These are phyloP conservation scores for Pavo muticus DNA, from an alignment of 2,113 vertebrate genomes.

Conservation along the genomic window DNA sequence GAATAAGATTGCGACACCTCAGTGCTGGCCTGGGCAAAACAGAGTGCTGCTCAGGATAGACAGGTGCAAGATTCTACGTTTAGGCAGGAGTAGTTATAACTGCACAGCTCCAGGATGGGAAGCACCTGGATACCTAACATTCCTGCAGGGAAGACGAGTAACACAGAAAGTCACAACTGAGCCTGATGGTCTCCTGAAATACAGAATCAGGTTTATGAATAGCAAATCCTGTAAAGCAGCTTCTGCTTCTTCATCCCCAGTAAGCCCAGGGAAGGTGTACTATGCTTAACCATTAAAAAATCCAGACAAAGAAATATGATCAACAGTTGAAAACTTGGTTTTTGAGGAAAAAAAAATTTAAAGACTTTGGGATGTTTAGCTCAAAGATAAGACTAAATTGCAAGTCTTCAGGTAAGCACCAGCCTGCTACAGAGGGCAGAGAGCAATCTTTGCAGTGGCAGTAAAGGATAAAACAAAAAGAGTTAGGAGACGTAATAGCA, in stretches of 20 bases:
- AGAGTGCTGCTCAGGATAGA: background rate
- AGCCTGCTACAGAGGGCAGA: background rate
- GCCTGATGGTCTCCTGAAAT: background rate
- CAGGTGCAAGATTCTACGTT: fast-evolving
- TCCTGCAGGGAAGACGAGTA: background rate
- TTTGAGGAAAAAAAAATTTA: background rate
- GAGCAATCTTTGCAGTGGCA: background rate
- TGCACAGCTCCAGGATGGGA: background rate
- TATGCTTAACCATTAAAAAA: background rate
- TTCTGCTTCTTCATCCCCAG: background rate
- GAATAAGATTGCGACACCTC: background rate
- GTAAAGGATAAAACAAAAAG: background rate
- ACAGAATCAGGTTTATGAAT: background rate
- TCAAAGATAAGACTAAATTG: background rate
- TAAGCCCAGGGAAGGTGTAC: background rate
- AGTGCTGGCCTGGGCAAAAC: background rate
- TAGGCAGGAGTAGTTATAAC: background rate
- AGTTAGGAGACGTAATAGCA: background rate
- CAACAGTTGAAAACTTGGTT: background rate
- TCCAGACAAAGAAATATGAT: background rate
- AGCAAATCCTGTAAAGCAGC: background rate
- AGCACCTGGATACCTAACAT: background rate
- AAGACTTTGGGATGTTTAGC: background rate
- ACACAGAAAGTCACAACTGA: background rate
- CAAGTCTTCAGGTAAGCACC: background rate